These are phyloP conservation scores for Embiotoca jacksoni DNA, from an alignment of 2,113 vertebrate species.

Conservation along the genomic window DNA sequence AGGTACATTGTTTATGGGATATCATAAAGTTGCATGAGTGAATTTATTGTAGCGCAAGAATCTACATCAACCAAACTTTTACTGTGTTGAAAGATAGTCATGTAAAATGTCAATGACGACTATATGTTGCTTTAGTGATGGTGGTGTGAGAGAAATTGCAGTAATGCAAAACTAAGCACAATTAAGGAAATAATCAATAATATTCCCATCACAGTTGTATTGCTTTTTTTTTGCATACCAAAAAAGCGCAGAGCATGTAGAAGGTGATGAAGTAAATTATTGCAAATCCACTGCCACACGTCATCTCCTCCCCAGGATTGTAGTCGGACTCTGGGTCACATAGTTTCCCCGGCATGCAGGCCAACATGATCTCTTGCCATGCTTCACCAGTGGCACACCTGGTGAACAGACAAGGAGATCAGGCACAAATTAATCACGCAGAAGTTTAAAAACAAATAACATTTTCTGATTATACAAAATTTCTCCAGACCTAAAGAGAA, in stretches of 20 bases:
- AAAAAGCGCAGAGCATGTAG: conserved; percentile 98
- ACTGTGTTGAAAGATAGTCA: not conserved
- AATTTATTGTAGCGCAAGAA: not conserved
- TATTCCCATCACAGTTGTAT: not conserved
- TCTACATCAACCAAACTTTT: not conserved
- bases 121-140: not conserved
- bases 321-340: conserved; percentile 96
- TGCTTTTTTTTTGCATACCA: conserved; percentile 84
- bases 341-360: conserved; percentile 94
- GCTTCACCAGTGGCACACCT: conserved; percentile 99
- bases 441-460: not conserved
- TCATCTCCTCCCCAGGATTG: conserved; percentile 92
- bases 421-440: conserved; percentile 4
- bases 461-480: not conserved
- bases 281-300: conserved; percentile 96
- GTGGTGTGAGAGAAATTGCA: not conserved
- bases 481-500: conserved; percentile 92
- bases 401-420: not conserved
- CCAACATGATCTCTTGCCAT: conserved; percentile 99
- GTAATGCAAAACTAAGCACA: not conserved
- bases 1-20: not conserved
- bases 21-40: not conserved
- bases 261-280: conserved; percentile 99
- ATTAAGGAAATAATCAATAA: not conserved
- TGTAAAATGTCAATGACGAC: not conserved